These are phyloP conservation scores for Microtus richardsoni DNA, from an alignment of 2,113 vertebrate genomes.

Conservation along the genomic window DNA sequence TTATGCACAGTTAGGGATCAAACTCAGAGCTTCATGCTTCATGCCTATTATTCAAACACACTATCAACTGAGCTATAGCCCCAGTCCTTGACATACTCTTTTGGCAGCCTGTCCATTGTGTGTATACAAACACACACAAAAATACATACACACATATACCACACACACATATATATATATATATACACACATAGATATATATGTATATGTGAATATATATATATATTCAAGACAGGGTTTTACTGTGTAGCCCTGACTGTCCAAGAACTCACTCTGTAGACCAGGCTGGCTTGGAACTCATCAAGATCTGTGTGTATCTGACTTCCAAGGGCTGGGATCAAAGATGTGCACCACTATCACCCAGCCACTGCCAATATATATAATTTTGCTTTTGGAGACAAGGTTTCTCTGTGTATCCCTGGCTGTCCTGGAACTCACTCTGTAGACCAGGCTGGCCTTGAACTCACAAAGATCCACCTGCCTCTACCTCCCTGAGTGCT, in stretches of 20 bases:
- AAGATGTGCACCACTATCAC: no score
- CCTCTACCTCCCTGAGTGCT: not conserved
- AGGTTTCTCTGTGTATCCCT: not conserved
- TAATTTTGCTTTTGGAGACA: not conserved
- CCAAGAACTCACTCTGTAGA: no score
- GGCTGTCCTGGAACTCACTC: not conserved
- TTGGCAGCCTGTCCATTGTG: not conserved
- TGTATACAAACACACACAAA: not conserved
- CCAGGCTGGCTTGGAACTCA: no score
- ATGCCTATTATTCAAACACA: not conserved
- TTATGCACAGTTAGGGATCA: not conserved
- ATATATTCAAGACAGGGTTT: no score
- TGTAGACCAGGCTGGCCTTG: not conserved
- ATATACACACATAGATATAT: no score
- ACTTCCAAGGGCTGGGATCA: no score
- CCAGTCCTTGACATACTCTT: not conserved
- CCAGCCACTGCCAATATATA: no score
- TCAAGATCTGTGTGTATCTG: no score
- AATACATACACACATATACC: not conserved
- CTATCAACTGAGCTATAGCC: not conserved
- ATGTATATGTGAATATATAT: no score
- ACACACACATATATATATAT: not conserved
- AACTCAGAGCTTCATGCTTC: no score
- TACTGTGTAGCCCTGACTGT: no score
- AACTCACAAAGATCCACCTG: not conserved